These are phyloP conservation scores for Poicephalus meyeri DNA, from an alignment of 2,113 vertebrate genomes.

Conservation along the genomic window DNA sequence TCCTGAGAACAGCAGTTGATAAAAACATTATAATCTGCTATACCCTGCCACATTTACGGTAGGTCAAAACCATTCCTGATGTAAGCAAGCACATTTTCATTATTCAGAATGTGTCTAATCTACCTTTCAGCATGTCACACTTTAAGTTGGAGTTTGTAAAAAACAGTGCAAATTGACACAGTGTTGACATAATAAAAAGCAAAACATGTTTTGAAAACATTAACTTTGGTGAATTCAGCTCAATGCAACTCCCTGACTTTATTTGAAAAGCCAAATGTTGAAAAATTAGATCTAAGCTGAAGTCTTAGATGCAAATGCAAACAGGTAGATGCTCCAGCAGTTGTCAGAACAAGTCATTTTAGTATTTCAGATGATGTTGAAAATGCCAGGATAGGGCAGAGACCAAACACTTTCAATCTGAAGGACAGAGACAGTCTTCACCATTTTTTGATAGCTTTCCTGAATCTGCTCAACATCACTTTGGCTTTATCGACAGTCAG, in stretches of 20 bases:
- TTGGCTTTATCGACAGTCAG: not conserved
- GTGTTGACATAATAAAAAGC: not conserved
- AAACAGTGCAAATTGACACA: not conserved
- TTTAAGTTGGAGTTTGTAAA: not conserved
- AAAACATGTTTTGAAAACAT: not conserved
- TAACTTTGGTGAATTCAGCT: not conserved
- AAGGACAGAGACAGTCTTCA: not conserved
- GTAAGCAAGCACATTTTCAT: not conserved
- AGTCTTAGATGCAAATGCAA: not conserved
- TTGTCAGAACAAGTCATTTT: not conserved
- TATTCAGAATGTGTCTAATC: not conserved
- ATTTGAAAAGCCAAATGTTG: not conserved
- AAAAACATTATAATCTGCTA: conserved; percentile 23
- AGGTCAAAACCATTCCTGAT: not conserved
- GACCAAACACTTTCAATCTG: not conserved
- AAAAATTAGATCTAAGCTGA: not conserved
- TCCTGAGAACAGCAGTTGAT: conserved; percentile 2
- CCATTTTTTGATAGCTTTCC: not conserved
- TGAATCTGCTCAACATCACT: not conserved
- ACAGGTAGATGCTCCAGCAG: not conserved
- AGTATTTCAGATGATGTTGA: not conserved
- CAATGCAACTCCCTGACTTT: not conserved
- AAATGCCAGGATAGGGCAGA: not conserved
- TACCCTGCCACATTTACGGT: not conserved
- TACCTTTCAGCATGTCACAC: not conserved